Evolutionary conservation across 2,113 vertebrate genomes (phyloP), one percentile per base, ranked within the genome.

Genomic region (Psettodes erumei): DNA sequence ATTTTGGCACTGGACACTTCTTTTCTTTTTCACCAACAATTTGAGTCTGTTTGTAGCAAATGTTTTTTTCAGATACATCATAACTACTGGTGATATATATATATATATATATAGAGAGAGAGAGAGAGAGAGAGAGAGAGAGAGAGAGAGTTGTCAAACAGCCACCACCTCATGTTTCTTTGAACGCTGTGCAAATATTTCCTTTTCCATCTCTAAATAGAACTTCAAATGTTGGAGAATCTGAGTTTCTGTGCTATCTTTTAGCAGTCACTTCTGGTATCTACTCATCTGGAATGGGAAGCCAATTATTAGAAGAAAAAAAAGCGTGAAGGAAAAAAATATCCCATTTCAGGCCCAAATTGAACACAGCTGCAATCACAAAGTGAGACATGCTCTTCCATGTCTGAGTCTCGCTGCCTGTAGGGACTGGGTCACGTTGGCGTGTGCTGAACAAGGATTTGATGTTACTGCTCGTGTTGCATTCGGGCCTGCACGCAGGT

Each of bases 301-400:
- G 30, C 19, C n/a, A 51, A 83, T 88, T 75, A n/a, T n/a, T n/a
- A n/a, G n/a, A 59, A 82, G 70, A 81, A 40, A 84, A 48, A 75
- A 79, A 74, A 73, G 40, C 67, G 55, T 30, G 53, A 13, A 28
- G 58, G 60, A 77, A 59, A 79, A n/a, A 67, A 65, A 71, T 56
- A 85, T 87, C 65, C 64, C 19, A 85, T 90, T 79, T 77, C 60
- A 64, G 55, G 32, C 15, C 63, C 47, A 85, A 86, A 88, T 86
- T 78, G 77, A 79, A 74, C 56, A 50, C 85, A 86, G 82, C 82
- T 86, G 85, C 66, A 88, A 72, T 84, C 85, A 75, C 65, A 89
- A 81, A 86, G 71, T 32, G 33, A 84, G 43, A 54, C 54, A 16
- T 38, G 84, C 38, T 68, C 71, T 62, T 60, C 43, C 70, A 75